A percentile compares a stretch with the other conserved stretches of the same genome.
Evolutionary conservation across 1,140 invertebrate genomes (phyloP).

Genomic region (Bombus sibiricus): DNA sequence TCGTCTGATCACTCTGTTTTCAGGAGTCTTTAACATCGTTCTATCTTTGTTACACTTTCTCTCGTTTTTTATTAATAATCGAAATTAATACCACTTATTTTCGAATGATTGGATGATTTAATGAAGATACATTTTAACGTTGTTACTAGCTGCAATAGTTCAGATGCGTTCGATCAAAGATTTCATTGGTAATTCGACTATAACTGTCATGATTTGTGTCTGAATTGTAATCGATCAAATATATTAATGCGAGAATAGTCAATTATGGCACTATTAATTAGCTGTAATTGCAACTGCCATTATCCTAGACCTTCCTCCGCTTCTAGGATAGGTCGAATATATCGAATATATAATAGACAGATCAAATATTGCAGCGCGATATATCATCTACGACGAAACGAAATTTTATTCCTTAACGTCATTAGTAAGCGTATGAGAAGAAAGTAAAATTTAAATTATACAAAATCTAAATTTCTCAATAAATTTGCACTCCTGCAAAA

Average conservation of each 20-base stretch:
- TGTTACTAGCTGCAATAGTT: too few species aligned
- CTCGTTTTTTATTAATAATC: not conserved
- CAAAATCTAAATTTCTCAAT: not conserved
- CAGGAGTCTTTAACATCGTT: not conserved
- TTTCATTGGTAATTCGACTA: too few species aligned
- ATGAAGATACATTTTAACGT: too few species aligned
- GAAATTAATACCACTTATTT: too few species aligned
- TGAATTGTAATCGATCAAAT: not conserved
- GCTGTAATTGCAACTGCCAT: not conserved
- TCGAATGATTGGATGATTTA: fast-evolving
- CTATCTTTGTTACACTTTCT: not conserved
- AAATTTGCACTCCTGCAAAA: not conserved
- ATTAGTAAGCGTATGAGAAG: too few species aligned
- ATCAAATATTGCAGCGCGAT: too few species aligned
- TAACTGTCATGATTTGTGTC: not conserved
- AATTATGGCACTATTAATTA: not conserved
- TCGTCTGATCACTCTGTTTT: not conserved
- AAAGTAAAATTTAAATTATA: not conserved
- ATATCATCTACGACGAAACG: too few species aligned
- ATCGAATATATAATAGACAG: not conserved
- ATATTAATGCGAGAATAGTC: not conserved
- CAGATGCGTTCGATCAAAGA: too few species aligned
- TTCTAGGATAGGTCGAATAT: not conserved
- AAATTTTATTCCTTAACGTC: too few species aligned
- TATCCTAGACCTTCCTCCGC: not conserved